Percentiles rank a stretch among this genome's conserved stretches.
Conservation (phyloP, 64 coral and sea anemone species). For the Porites australiensis region DNA sequence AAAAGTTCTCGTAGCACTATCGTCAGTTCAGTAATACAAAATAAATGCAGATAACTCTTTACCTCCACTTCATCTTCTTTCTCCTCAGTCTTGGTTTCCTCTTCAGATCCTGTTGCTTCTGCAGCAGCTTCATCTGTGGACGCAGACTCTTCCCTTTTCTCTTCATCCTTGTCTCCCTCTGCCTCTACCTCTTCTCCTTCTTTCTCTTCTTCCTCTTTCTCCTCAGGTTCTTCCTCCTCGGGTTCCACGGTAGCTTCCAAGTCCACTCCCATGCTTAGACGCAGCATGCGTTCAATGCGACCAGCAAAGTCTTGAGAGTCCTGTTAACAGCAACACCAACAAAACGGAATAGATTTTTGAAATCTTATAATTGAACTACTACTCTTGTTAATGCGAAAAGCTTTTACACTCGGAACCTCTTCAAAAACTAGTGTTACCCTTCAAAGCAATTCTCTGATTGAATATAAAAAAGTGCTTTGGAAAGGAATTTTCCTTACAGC, state of each 20-base stretch:
- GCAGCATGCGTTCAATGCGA: slow-evolving; percentile 94
- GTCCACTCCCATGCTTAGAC: slow-evolving; percentile 91
- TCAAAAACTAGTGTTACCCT: too few species aligned
- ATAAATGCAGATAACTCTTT: not conserved
- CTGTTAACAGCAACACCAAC: slow-evolving; percentile 26
- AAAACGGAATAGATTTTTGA: not conserved
- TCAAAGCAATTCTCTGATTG: too few species aligned
- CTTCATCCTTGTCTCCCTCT: slow-evolving; percentile 70
- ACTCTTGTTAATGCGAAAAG: not conserved
- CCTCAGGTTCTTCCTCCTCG: slow-evolving; percentile 86
- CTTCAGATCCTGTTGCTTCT: slow-evolving; percentile 49
- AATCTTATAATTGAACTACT: not conserved
- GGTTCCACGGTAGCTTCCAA: slow-evolving; percentile 85
- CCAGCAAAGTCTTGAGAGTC: slow-evolving; percentile 91
- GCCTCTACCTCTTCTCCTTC: slow-evolving; percentile 78
- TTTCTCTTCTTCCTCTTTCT: slow-evolving; percentile 90
- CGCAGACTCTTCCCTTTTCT: slow-evolving; percentile 35
- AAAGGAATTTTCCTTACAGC: too few species aligned
- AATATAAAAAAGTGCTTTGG: too few species aligned
- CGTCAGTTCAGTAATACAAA: too few species aligned
- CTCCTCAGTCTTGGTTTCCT: slow-evolving; percentile 64
- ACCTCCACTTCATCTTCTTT: slow-evolving; percentile 99
- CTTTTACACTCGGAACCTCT: too few species aligned
- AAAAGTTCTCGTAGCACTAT: too few species aligned
- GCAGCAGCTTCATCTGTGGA: slow-evolving; percentile 26